Base-by-base conservation (phyloP, 1,140 invertebrate species). In the Potamilus streckersoni region DNA sequence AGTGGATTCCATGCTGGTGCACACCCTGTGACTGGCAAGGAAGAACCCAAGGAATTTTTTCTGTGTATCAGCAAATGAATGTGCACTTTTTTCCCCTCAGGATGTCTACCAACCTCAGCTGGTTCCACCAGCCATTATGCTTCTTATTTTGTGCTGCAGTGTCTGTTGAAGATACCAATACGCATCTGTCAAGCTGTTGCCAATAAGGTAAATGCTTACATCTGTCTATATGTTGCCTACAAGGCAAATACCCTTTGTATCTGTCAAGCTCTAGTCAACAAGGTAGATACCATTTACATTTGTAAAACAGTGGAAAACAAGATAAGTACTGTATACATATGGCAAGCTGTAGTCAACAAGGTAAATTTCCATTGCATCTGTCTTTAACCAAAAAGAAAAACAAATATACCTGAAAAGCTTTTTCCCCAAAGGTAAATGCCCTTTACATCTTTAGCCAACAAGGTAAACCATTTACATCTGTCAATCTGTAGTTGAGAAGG, bases 101-200 rank as follows among this genome's bases (percentile, higher is more conserved):
- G 38, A 49, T 6, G 38, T 49, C 38, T 8, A 49, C 38, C 38
- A 49, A 49, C 4, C 38, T 49, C 38, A 49, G 38, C 38, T 11
- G 11, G 38, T 49, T 49, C 38, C 38, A 49, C 38, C 38, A 49
- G 38, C 38, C 62, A 61, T 61, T 74, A 79, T 70, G 82, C 76
- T 58, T 82, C 81, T 65, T 78, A 82, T n/a, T 88, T 89, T 85
- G 82, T 86, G 2, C 76, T 86, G 14, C 74, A 79, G 15, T 85
- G 86, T 72, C 65, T 89, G n/a, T 31, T 83, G n/a, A 60, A 61
- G 14, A 69, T 88, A 55, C 88, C 88, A 8, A 62, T 81, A 19
- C 76, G 82, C 49, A 85, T 85, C 63, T 83, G 82, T 80, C 71
- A 81, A 14, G 79, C 84, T 55, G 62, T 88, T 20, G 86, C 85